These are phyloP conservation scores for Eupeodes luniger DNA, from an alignment of 2,888 invertebrate genomes.

Conservation along the genomic window DNA sequence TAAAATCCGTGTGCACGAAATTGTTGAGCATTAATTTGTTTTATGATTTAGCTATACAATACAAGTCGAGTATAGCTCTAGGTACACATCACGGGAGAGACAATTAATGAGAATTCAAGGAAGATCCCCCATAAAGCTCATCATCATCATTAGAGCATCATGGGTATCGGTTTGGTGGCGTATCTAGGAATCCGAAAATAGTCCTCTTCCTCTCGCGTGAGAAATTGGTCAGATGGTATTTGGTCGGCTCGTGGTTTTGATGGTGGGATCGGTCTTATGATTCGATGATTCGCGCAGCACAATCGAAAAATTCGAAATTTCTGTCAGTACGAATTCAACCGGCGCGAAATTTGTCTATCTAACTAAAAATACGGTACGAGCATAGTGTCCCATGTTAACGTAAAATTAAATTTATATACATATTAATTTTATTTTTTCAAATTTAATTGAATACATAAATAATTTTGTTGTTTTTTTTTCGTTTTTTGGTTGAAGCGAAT, in stretches of 20 bases:
- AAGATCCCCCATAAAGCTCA: slow-evolving; percentile 33
- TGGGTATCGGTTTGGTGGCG: not conserved
- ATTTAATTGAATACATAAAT: slow-evolving; percentile 52
- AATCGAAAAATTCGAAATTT: slow-evolving; percentile 56
- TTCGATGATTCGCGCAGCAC: slow-evolving; percentile 47
- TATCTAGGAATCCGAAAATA: slow-evolving; percentile 71
- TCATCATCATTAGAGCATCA: not conserved
- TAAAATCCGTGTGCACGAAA: slow-evolving; percentile 11
- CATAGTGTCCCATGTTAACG: slow-evolving; percentile 40
- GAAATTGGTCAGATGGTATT: slow-evolving; percentile 34
- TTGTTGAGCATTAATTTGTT: slow-evolving; percentile 5
- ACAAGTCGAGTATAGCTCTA: too few species aligned
- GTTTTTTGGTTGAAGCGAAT: slow-evolving; percentile 37
- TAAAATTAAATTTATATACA: slow-evolving; percentile 50
- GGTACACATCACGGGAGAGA: not conserved
- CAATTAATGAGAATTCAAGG: slow-evolving; percentile 14
- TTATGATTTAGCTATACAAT: not conserved
- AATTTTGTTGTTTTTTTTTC: not conserved
- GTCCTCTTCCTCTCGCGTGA: slow-evolving; percentile 58
- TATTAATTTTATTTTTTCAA: not conserved
- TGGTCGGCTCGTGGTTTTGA: too few species aligned
- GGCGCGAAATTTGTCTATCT: slow-evolving; percentile 69
- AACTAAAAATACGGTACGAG: slow-evolving; percentile 12
- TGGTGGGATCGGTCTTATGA: slow-evolving; percentile 16
- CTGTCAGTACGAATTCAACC: slow-evolving; percentile 71